Evolutionary conservation across 1,140 invertebrate species (phyloP).

Genomic region (Achroia grisella): DNA sequence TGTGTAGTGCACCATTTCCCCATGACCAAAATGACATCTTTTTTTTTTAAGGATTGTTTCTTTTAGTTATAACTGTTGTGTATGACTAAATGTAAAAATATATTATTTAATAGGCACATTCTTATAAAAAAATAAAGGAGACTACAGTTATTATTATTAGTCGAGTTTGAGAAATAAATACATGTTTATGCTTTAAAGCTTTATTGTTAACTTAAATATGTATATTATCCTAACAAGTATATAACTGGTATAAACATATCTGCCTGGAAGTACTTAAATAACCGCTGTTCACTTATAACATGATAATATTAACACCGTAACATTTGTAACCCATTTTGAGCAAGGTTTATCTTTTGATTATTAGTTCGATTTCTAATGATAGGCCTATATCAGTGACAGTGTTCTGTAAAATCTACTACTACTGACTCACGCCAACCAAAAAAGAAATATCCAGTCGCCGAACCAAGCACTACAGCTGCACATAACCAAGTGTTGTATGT

Average conservation of each 20-base stretch:
- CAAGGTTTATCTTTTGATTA: constrained; percentile 41
- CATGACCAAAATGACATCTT: too few species aligned
- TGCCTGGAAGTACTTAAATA: constrained; percentile 43
- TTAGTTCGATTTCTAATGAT: constrained; percentile 27
- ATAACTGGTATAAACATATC: constrained; percentile 59
- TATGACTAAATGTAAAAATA: too few species aligned
- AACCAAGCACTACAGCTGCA: constrained; percentile 90
- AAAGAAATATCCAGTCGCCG: constrained; percentile 93
- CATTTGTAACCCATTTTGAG: constrained; percentile 41
- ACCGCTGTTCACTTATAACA: constrained; percentile 53
- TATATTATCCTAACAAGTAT: constrained; percentile 47
- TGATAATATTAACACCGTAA: constrained; percentile 43
- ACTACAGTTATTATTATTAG: too few species aligned
- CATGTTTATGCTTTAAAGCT: constrained; percentile 5
- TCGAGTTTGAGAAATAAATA: too few species aligned
- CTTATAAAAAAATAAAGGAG: too few species aligned
- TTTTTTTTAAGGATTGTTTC: too few species aligned
- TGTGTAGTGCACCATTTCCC: too few species aligned
- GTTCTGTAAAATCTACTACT: constrained; percentile 94
- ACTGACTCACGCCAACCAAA: constrained; percentile 96
- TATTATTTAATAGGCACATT: too few species aligned
- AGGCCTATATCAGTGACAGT: constrained; percentile 85
- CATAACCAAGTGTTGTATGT: constrained; percentile 98
- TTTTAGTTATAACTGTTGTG: too few species aligned
- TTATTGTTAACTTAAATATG: constrained; percentile 44